Conservation (phyloP, 1,140 invertebrate genomes). For the Dreissena polymorpha region DNA sequence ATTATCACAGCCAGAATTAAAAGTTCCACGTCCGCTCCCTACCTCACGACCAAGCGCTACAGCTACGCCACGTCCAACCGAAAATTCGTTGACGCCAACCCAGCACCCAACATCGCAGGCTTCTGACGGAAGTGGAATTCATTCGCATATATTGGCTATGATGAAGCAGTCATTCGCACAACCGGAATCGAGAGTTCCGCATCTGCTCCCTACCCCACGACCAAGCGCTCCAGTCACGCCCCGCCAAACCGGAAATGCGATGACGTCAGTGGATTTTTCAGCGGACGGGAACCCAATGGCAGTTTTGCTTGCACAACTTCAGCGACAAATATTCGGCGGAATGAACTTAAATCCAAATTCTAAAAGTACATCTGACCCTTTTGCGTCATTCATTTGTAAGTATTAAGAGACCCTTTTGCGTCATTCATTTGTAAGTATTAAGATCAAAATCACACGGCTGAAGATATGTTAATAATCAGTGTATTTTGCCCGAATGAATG, state of each 20-base stretch:
- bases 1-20: too few species aligned
- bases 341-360: background rate
- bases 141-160: too few species aligned
- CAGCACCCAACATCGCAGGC: background rate
- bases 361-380: background rate
- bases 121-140: too few species aligned
- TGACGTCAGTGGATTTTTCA: background rate
- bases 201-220: background rate
- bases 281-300: constrained; percentile 19
- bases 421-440: background rate
- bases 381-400: background rate
- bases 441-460: too few species aligned
- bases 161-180: too few species aligned
- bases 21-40: background rate
- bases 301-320: constrained; percentile 17
- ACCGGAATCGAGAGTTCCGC: too few species aligned
- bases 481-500: too few species aligned
- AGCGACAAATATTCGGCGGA: background rate
- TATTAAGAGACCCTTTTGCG: background rate
- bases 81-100: background rate
- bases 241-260: background rate
- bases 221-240: background rate
- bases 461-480: too few species aligned
- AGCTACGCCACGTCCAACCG: background rate
- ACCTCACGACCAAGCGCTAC: background rate